Evolutionary conservation across 2,113 vertebrate species (phyloP), one percentile per base, ranked within the genome.

Genomic region (Xenus cinereus): DNA sequence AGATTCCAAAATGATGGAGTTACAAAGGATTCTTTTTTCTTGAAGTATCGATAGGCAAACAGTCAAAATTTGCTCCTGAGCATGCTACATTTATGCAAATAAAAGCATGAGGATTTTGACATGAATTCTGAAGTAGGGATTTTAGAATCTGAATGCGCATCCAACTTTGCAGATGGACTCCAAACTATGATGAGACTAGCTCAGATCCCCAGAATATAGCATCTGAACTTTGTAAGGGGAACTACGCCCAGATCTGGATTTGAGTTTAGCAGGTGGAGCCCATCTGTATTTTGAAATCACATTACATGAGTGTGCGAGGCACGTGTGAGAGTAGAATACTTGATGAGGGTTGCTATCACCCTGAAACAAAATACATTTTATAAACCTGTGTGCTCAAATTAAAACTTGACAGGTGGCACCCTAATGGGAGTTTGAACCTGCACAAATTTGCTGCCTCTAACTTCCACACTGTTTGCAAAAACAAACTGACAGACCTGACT

Each of bases 341-440:
- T 91, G 86, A 96, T 85, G 94, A 96, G 90, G 43, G 50, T 78
- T 94, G 76, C 78, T 80, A 67, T 84, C 63, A 87, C 64, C 60
- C 84, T 78, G 67, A 95, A 97, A 97, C 24, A 87, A 96, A 97
- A 93, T 69, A 63, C 12, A 81, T 96, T 97, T 96, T 81, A 83
- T 92, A 93, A 93, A 87, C 71, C 53, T 82, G 37, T 56, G 17
- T 83, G 53, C 72, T 91, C 87, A 77, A 81, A 91, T 82, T 69
- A 97, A 95, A 92, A 15, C 59, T 95, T 98, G 94, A 96, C 96
- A 98, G 85, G 96, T 94, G 94, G 81, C 35, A 92, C 87, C 93
- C 90, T 90, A 95, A 95, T 95, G 84, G 87, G 87, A 83, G 53
- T 91, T 87, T 95, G 69, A 96, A 85, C 89, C 80, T 94, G 83